Evolutionary conservation across 1,140 invertebrate genomes (phyloP), one percentile per base, ranked within the genome.

Genomic region (Zophobas morio): DNA sequence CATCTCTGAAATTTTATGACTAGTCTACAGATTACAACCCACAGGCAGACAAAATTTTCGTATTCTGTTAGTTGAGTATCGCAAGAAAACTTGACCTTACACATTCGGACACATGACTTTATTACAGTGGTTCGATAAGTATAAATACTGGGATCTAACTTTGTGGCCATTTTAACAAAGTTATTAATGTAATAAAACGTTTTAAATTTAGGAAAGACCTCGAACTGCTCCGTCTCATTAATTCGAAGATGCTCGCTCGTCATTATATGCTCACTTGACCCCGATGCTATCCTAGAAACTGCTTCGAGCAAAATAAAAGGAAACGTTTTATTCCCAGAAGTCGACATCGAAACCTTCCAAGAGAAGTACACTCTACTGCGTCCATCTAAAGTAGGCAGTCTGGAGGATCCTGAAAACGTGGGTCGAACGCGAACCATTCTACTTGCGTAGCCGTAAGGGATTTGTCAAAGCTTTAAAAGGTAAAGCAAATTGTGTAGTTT

Each of bases 281-380:
- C 42, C 60, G 42, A 66, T 42, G 60, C 60, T 66, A 66, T 66
- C 39, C 8, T 66, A 66, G 60, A 66, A 66, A 66, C 42, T 66
- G 60, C 60, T 66, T 66, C 42, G 60, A 66, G 60, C 40, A 66
- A 66, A 66, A 66, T 66, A 66, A 66, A 66, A 66, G 60, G 60
- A 66, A 66, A 66, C 60, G 60, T 66, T 66, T 66, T 66, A 66
- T 66, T 66, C 60, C 60, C 60, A 66, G 60, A 32, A 66, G 60
- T 66, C 60, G 60, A 66, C 60, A 66, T 66, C 60, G 60, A 66
- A 66, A 66, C 60, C 60, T 66, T 66, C 60, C 60, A 40, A n/a
- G n/a, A 37, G 39, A 66, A 63, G 57, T 63, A 63, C 57, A 63
- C 57, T 63, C 57, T 40, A 63, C 35, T 40, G 57, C 57, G 57